Evolutionary conservation across 2,888 invertebrate genomes (phyloP).

Genomic region (Drosophila neonasuta): DNA sequence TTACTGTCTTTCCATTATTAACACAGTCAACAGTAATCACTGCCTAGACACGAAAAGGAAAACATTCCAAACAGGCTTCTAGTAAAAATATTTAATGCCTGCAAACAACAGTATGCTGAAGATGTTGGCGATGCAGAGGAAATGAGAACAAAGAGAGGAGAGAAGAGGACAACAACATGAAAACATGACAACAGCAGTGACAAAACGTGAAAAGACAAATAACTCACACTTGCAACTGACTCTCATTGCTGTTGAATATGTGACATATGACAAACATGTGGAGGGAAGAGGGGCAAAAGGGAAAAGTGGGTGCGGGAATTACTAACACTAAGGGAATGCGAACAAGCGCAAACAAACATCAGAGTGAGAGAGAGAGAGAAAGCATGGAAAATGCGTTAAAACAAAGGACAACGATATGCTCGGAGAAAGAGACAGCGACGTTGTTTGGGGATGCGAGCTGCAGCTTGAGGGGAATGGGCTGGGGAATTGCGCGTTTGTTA

Average conservation of each 20-base stretch:
- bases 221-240: constrained; percentile 70
- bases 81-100: constrained; percentile 75
- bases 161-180: constrained; percentile 49
- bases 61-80: constrained; percentile 65
- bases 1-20: constrained; percentile 70
- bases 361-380: neutral
- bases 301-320: constrained; percentile 7
- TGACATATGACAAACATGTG: constrained; percentile 63
- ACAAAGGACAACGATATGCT: constrained; percentile 6
- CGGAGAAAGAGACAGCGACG: neutral
- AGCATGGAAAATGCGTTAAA: constrained; percentile 20
- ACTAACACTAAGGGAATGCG: constrained; percentile 44
- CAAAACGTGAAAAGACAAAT: constrained; percentile 71
- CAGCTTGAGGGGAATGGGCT: neutral
- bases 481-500: constrained; percentile 1
- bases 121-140: constrained; percentile 17
- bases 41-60: constrained; percentile 60
- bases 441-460: neutral
- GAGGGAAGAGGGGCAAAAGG: neutral
- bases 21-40: constrained; percentile 74
- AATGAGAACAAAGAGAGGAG: constrained; percentile 7
- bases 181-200: constrained; percentile 69
- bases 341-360: constrained; percentile 46
- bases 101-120: constrained; percentile 66
- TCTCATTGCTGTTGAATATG: constrained; percentile 65